Base-by-base conservation (phyloP, 1,140 invertebrate species). In the Trachelipus rathkii region DNA sequence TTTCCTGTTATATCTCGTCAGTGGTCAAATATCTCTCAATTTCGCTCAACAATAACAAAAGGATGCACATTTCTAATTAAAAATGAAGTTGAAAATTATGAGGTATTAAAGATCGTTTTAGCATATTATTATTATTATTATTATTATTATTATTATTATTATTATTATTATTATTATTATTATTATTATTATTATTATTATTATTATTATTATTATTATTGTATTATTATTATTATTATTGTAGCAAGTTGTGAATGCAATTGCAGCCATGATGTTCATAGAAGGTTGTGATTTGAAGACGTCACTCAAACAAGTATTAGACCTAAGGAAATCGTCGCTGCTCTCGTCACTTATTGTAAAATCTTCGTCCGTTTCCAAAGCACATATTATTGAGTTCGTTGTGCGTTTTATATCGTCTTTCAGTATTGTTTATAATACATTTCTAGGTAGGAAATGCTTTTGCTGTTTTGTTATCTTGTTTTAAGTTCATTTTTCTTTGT, bases 11-110 rank as follows among this genome's bases (percentile, higher is more conserved):
- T 60, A 3, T 60, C 50, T 19, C 50, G 50, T 60, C 50, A 60
- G 8, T 60, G 50, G 50, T 60, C 50, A 60, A 60, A 19, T 60
- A 60, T 60, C 19, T 60, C 50, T 19, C 50, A 60, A 19, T 60
- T 60, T 60, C 50, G 50, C 11, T 60, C 50, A 13, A 60, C 50
- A 13, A 60, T 60, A 15, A 60, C 50, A 19, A 60, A 60, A 60
- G 50, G 50, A 60, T 60, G 50, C 50, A 19, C 19, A 15, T 60
- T 19, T 19, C 8, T 60, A 15, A 60, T 60, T 19, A 60, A 60
- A 60, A 60, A 60, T 60, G 50, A 60, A 60, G 50, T 60, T 60
- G 19, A 60, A 60, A 60, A 60, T 19, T 60, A 19, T 13, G 19
- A 60, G 50, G 50, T 60, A 33, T 3, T n/a, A 33, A 33, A 33